phyloP scores from a whole-genome alignment of 2,113 vertebrate species.

The Acanthochromis polyacanthus region DNA sequence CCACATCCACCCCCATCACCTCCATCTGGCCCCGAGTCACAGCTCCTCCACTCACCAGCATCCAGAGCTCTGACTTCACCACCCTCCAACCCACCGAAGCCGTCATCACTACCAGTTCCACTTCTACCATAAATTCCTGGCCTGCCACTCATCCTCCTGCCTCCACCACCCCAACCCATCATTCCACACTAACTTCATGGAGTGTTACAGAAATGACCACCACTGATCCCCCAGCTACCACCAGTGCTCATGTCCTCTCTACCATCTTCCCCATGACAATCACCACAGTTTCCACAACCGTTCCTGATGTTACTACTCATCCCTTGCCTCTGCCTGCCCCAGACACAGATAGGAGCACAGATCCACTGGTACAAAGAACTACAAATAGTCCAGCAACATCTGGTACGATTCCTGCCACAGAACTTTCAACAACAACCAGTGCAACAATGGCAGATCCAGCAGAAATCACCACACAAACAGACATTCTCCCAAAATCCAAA shows the following conservation, averaged over 20 bases:
- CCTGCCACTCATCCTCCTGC: conserved; percentile 29
- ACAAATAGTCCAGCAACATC: conserved; percentile 28
- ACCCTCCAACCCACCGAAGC: conserved; percentile 32
- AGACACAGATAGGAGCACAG: conserved; percentile 23
- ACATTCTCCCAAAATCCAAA: conserved; percentile 21
- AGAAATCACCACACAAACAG: conserved; percentile 35
- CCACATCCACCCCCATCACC: conserved; percentile 24
- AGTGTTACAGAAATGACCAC: conserved; percentile 22
- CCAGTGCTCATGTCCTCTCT: conserved; percentile 5
- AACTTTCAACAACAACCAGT: conserved; percentile 10
- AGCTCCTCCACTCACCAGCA: conserved; percentile 35
- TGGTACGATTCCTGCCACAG: background rate
- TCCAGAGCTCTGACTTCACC: conserved; percentile 25
- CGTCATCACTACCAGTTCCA: conserved; percentile 32
- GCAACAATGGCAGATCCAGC: conserved; percentile 4
- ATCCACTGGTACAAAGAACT: conserved; percentile 32
- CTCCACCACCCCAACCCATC: conserved; percentile 3
- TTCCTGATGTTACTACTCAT: conserved; percentile 28
- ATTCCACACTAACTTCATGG: conserved; percentile 28
- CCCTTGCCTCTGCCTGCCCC: conserved; percentile 44
- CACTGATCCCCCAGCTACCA: conserved; percentile 20
- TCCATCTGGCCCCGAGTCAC: conserved; percentile 4
- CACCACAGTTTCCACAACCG: conserved; percentile 9
- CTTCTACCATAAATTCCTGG: conserved; percentile 27
- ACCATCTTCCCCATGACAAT: conserved; percentile 24